phyloP scores from a whole-genome alignment of 2,888 invertebrate genomes.

The Melolontha melolontha region DNA sequence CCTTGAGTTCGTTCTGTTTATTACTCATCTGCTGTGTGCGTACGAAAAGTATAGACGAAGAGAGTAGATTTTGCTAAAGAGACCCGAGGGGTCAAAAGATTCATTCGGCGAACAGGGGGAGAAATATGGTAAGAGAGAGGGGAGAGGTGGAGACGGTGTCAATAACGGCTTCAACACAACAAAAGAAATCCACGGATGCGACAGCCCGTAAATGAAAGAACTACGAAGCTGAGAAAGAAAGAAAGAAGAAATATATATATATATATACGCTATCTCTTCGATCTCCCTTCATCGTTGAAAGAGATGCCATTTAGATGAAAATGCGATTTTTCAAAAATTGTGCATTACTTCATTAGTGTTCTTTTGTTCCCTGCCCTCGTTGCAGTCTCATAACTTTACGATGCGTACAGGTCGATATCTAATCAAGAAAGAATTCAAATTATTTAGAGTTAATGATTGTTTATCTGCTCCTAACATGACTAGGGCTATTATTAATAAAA shows the following conservation, averaged over 20 bases:
- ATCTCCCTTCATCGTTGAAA: conserved; percentile 1
- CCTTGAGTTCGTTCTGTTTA: neutral
- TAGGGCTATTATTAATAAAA: too few relatives aligned
- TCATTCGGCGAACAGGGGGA: conserved; percentile 3
- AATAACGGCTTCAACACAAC: conserved; percentile 58
- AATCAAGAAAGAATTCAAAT: conserved; percentile 19
- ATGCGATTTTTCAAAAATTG: conserved; percentile 27
- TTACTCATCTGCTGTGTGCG: neutral
- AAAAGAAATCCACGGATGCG: conserved; percentile 61
- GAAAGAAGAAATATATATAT: neutral
- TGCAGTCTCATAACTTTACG: neutral
- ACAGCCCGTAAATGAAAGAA: conserved; percentile 55
- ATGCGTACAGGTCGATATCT: neutral
- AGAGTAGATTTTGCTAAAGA: conserved; percentile 22
- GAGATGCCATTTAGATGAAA: conserved; percentile 20
- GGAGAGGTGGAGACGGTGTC: conserved; percentile 48
- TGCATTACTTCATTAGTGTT: conserved; percentile 9
- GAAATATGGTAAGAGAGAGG: neutral
- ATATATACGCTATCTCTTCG: conserved; percentile 4
- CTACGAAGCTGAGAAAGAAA: conserved; percentile 45
- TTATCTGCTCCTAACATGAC: too few relatives aligned
- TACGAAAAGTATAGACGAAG: neutral
- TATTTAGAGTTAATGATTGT: conserved; percentile 9
- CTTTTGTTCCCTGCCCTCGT: neutral
- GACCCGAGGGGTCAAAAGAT: neutral